Evolutionary conservation across 2,797 vertebrate species (phyloP).

Genomic region (Diplodus sargus): DNA sequence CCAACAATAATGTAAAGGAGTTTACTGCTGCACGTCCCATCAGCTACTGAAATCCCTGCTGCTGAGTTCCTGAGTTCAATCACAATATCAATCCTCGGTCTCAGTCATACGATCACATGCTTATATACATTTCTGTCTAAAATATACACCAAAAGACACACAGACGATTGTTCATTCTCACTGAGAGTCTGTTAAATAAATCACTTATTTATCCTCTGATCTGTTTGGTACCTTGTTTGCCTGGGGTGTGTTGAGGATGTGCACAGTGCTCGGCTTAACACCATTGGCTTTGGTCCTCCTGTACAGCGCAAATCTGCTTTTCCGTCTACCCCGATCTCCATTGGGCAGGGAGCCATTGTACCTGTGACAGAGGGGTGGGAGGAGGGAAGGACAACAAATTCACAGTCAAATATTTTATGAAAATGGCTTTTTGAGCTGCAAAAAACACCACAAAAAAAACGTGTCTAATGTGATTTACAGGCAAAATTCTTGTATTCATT

Average conservation of each 20-base stretch:
- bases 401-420: conserved; percentile 28
- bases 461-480: conserved; percentile 53
- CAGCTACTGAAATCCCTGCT: conserved; percentile 23
- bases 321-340: conserved; percentile 95
- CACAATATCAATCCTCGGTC: background rate
- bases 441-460: conserved; percentile 52
- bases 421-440: conserved; percentile 35
- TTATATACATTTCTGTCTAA: background rate
- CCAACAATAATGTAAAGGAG: conserved; percentile 63
- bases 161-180: conserved; percentile 14
- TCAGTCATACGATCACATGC: background rate
- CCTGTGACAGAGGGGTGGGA: conserved; percentile 77
- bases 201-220: conserved; percentile 27
- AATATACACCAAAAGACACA: conserved; percentile 19
- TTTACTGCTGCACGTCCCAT: conserved; percentile 29
- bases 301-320: conserved; percentile 98
- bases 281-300: conserved; percentile 95
- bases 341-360: conserved; percentile 98
- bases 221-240: conserved; percentile 91
- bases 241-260: conserved; percentile 95
- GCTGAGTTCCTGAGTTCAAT: background rate
- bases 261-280: conserved; percentile 96
- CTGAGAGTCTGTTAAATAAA: conserved; percentile 38
- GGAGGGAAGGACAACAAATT: conserved; percentile 51
- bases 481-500: conserved; percentile 49